Percentiles rank a stretch among this genome's conserved stretches.
Evolutionary conservation across 1,140 invertebrate genomes (phyloP).

Genomic region (Saccostrea cuccullata): DNA sequence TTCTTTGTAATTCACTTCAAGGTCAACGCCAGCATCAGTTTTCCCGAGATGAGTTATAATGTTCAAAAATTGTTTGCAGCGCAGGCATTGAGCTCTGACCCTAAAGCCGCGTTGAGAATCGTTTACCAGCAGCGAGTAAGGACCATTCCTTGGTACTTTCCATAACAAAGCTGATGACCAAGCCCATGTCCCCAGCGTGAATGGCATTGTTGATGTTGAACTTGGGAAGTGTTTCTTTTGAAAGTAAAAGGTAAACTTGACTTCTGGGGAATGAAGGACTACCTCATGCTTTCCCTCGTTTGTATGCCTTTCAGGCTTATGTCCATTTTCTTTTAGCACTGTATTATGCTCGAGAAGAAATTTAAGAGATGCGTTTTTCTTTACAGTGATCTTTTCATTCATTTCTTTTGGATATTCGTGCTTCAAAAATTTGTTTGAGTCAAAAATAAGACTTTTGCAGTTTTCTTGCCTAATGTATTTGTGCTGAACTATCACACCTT

Average conservation of each 20-base stretch:
- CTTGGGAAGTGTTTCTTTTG: constrained; percentile 16
- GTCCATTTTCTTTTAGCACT: neutral
- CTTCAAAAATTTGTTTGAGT: neutral
- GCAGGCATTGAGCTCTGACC: neutral
- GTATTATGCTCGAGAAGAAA: neutral
- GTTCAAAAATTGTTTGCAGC: neutral
- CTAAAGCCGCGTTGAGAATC: neutral
- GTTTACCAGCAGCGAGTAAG: neutral
- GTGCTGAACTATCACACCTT: neutral
- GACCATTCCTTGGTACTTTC: neutral
- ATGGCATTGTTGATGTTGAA: neutral
- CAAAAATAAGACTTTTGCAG: neutral
- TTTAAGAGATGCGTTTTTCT: neutral
- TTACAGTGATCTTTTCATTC: neutral
- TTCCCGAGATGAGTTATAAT: neutral
- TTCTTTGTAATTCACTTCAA: neutral
- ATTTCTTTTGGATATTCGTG: neutral
- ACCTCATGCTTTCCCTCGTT: neutral
- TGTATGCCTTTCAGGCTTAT: neutral
- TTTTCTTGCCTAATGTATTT: constrained; percentile 11
- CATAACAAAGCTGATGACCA: neutral
- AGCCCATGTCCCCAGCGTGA: neutral
- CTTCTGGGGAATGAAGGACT: neutral
- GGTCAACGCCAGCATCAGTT: neutral
- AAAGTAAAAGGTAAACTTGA: neutral